Conservation (phyloP, 2,888 invertebrate species). For the Platycnemis pennipes region DNA sequence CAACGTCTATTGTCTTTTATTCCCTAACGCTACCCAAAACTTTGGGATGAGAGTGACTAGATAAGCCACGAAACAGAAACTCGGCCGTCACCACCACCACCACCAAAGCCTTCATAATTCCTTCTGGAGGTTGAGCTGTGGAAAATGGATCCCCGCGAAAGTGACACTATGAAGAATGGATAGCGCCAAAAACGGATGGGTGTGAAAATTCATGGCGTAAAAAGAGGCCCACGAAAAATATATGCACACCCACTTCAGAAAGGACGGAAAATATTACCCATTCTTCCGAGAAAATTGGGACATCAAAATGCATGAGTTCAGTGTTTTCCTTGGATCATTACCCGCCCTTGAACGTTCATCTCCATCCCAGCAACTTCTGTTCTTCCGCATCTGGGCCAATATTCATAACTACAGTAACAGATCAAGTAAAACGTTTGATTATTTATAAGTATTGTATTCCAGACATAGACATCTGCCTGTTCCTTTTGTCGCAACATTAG, state of each 20-base stretch:
- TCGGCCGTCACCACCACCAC: background rate
- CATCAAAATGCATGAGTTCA: background rate
- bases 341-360: no score
- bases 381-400: no score
- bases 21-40: no score
- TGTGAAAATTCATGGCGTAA: background rate
- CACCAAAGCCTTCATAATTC: background rate
- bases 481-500: no score
- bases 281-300: background rate
- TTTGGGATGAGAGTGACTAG: no score
- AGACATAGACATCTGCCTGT: no score
- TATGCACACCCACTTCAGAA: background rate
- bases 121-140: background rate
- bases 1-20: no score
- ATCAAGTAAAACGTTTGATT: no score
- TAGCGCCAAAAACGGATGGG: background rate
- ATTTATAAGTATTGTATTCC: no score
- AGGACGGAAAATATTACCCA: background rate
- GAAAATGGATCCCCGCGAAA: background rate
- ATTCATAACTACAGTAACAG: no score
- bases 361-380: no score
- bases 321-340: no score
- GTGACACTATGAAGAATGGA: background rate
- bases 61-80: background rate
- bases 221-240: background rate